phyloP scores from a whole-genome alignment of 2,797 vertebrate species.

The Dermochelys coriacea region DNA sequence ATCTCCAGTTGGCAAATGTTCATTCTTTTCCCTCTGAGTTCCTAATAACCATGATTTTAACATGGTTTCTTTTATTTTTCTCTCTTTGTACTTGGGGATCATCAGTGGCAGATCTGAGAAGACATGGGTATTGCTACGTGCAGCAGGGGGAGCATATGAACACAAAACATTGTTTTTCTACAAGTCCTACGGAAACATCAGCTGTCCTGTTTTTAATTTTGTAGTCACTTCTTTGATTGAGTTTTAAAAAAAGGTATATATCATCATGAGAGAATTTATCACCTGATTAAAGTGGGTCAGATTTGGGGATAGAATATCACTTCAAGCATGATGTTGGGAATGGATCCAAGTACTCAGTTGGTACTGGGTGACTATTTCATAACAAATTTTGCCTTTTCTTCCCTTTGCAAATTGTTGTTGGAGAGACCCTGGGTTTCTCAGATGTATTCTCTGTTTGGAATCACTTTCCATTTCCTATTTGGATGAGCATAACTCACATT shows the following conservation, averaged over 20 bases:
- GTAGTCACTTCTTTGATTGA: not conserved
- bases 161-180: not conserved
- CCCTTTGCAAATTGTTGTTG: not conserved
- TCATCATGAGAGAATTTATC: not conserved
- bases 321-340: not conserved
- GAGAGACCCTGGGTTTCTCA: accelerated
- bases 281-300: not conserved
- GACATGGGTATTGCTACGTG: accelerated
- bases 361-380: not conserved
- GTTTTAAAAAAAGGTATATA: not conserved
- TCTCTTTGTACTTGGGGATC: not conserved
- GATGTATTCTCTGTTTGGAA: accelerated
- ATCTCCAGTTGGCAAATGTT: conserved; percentile 48
- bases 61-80: not conserved
- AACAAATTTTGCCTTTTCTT: not conserved
- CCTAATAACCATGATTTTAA: conserved; percentile 55
- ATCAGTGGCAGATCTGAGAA: not conserved
- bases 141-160: not conserved
- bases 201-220: not conserved
- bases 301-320: not conserved
- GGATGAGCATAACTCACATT: not conserved
- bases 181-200: not conserved
- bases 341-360: not conserved
- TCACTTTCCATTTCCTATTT: not conserved
- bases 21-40: conserved; percentile 49